phyloP scores from a whole-genome alignment of 2,888 invertebrate species.

The Aphodius granarius region DNA sequence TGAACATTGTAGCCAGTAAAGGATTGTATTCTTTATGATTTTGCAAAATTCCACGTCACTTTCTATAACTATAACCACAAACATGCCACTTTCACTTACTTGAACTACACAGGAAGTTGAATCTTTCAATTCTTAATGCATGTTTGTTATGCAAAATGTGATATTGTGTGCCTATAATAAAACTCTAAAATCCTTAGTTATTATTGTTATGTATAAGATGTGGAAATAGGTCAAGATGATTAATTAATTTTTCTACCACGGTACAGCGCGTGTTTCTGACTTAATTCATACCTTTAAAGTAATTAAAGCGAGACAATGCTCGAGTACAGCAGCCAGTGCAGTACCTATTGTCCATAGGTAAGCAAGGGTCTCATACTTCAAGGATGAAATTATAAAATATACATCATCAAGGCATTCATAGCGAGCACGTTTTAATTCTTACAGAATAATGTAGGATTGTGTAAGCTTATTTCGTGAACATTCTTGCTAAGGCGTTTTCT shows the following conservation, averaged over 20 bases:
- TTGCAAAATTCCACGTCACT: background rate
- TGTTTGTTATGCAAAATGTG: background rate
- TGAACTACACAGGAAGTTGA: background rate
- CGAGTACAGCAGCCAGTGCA: background rate
- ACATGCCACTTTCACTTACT: background rate
- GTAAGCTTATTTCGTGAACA: background rate
- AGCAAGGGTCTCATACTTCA: background rate
- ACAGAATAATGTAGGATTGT: background rate
- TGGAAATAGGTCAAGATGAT: background rate
- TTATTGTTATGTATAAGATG: too few species aligned
- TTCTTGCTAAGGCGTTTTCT: background rate
- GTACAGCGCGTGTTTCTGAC: background rate
- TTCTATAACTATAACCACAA: background rate
- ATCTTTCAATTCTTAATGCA: background rate
- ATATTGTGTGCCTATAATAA: background rate
- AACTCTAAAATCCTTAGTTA: too few species aligned
- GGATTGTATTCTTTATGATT: background rate
- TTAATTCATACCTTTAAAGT: background rate
- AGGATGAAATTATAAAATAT: background rate
- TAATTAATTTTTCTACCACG: background rate
- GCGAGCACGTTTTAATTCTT: background rate
- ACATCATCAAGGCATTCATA: background rate
- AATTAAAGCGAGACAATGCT: background rate
- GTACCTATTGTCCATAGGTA: background rate
- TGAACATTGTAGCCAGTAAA: background rate